Percentiles rank a stretch among this genome's conserved stretches.
phyloP scores from a whole-genome alignment of 1,140 invertebrate genomes.

The Cheumatopsyche charites region DNA sequence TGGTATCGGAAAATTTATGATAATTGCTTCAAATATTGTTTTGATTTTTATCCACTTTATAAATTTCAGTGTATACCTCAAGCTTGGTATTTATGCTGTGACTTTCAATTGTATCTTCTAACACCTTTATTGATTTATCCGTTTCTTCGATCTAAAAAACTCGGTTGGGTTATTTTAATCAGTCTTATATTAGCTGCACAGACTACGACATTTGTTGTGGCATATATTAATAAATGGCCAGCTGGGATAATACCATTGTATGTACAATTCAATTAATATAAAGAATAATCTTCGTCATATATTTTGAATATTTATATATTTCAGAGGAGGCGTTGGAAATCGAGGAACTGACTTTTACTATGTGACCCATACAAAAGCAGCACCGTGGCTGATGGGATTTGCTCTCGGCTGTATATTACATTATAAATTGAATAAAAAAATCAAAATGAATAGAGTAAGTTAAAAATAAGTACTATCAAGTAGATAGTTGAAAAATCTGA shows the following conservation, averaged over 20 bases:
- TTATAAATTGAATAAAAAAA: neutral
- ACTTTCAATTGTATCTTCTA: constrained; percentile 58
- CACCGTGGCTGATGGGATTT: constrained; percentile 66
- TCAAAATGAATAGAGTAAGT: constrained; percentile 18
- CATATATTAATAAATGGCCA: constrained; percentile 29
- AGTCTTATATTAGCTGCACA: constrained; percentile 30
- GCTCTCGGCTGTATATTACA: constrained; percentile 60
- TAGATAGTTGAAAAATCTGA: no score
- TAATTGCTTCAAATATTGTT: no score
- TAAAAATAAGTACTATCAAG: no score
- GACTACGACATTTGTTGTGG: constrained; percentile 20
- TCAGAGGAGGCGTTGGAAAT: no score
- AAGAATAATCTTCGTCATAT: no score
- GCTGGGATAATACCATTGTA: neutral
- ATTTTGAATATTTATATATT: no score
- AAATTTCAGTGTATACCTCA: constrained; percentile 61
- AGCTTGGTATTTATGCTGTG: constrained; percentile 60
- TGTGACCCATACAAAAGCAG: constrained; percentile 55
- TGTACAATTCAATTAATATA: no score
- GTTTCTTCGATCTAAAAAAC: constrained; percentile 22
- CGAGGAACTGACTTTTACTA: constrained; percentile 46
- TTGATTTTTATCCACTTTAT: no score
- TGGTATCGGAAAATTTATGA: constrained; percentile 51
- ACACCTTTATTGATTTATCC: constrained; percentile 53
- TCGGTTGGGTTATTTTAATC: constrained; percentile 1